phyloP scores from a whole-genome alignment of 35 echinoderm and acorn worm genomes.

The Ptychodera flava region DNA sequence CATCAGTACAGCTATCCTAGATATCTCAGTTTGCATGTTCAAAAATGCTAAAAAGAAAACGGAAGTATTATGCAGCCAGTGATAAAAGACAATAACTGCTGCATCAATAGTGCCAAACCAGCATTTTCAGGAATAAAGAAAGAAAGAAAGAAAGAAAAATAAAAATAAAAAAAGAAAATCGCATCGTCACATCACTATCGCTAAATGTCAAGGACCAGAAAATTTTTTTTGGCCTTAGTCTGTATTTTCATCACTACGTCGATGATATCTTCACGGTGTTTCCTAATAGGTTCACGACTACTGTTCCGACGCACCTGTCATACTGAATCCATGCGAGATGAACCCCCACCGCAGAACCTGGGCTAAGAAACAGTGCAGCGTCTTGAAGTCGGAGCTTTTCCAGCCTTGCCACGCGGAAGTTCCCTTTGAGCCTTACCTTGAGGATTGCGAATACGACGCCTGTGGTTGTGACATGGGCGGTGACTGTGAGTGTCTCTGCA shows the following conservation, averaged over 20 bases:
- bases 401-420: constrained; percentile 39
- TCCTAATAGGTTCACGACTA: constrained; percentile 30
- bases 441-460: constrained; percentile 64
- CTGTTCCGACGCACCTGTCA: constrained; percentile 40
- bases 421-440: constrained; percentile 27
- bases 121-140: too few relatives aligned
- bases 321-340: constrained; percentile 38
- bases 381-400: constrained; percentile 59
- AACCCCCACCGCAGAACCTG: constrained; percentile 69
- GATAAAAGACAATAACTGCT: too few relatives aligned
- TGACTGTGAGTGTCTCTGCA: constrained; percentile 91
- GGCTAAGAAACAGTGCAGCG: constrained; percentile 55
- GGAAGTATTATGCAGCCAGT: too few relatives aligned
- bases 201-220: not conserved
- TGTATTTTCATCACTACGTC: not conserved
- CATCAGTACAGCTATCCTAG: too few relatives aligned
- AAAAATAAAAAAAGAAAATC: too few relatives aligned
- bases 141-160: not conserved
- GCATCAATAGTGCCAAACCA: too few relatives aligned
- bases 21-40: too few relatives aligned
- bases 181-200: not conserved
- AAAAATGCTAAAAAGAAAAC: too few relatives aligned
- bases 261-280: not conserved
- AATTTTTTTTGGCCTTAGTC: not conserved
- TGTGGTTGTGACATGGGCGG: constrained; percentile 84